Conservation (phyloP, 2,888 invertebrate genomes). For the Amphipoea lucens region DNA sequence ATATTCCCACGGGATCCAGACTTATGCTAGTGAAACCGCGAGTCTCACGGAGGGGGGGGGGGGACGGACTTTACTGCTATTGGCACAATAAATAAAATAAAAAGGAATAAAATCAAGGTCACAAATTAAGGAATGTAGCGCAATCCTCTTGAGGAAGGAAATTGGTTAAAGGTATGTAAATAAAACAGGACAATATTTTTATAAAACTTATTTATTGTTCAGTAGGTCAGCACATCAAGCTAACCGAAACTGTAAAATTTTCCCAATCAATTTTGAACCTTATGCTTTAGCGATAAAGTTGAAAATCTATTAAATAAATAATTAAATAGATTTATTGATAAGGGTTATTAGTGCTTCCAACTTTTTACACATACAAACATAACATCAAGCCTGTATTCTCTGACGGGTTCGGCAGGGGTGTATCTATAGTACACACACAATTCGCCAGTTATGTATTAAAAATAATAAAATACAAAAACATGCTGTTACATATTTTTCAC, state of each 20-base stretch:
- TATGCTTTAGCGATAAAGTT: too few relatives aligned
- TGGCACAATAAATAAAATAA: conserved; percentile 1
- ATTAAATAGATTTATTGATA: too few relatives aligned
- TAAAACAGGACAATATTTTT: conserved; percentile 15
- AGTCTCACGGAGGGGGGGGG: too few relatives aligned
- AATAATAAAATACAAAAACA: background rate
- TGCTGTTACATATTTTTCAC: background rate
- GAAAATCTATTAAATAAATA: too few relatives aligned
- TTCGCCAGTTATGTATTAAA: background rate
- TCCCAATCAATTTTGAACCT: too few relatives aligned
- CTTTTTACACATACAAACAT: background rate
- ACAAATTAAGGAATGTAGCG: conserved; percentile 20
- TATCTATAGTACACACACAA: background rate
- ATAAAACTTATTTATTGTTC: background rate
- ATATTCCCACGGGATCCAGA: background rate
- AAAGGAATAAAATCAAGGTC: background rate
- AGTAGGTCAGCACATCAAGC: too few relatives aligned
- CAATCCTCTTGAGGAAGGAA: conserved; percentile 25
- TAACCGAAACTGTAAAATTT: too few relatives aligned
- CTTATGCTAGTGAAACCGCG: background rate
- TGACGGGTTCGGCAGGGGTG: background rate
- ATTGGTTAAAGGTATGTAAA: background rate
- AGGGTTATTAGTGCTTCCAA: background rate
- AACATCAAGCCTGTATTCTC: background rate
- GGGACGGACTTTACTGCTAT: background rate